A percentile compares a stretch with the other conserved stretches of the same genome.
phyloP scores from a whole-genome alignment of 2,113 vertebrate species.

The Elanoides forficatus region DNA sequence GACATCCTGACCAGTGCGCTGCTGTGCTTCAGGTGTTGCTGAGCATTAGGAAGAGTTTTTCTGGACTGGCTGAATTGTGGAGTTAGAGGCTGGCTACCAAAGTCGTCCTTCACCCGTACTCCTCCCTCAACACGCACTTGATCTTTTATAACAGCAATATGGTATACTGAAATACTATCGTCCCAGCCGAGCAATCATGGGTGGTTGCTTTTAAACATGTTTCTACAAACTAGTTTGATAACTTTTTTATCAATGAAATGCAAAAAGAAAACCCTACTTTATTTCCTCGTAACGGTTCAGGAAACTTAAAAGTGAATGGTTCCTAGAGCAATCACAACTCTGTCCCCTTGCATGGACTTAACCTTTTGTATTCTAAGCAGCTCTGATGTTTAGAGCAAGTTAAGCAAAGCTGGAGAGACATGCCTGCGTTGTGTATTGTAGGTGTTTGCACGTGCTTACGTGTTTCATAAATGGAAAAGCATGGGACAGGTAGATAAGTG shows the following conservation, averaged over 20 bases:
- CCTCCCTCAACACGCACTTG: constrained; percentile 54
- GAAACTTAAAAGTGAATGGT: constrained; percentile 39
- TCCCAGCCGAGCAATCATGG: constrained; percentile 59
- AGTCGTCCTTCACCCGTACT: constrained; percentile 61
- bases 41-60: constrained; percentile 39
- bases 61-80: not conserved
- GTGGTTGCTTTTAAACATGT: constrained; percentile 72
- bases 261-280: constrained; percentile 60
- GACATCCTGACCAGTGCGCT: not conserved
- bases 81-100: constrained; percentile 73
- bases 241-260: constrained; percentile 74
- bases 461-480: constrained; percentile 37
- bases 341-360: constrained; percentile 60
- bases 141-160: constrained; percentile 76
- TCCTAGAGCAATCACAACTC: constrained; percentile 63
- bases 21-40: not conserved
- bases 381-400: constrained; percentile 54
- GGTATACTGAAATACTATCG: constrained; percentile 54
- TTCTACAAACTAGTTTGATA: constrained; percentile 71
- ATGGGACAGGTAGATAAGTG: constrained; percentile 53
- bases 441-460: constrained; percentile 47
- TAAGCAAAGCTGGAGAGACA: constrained; percentile 36
- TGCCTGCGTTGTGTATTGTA: constrained; percentile 29
- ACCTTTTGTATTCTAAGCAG: constrained; percentile 67
- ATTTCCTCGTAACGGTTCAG: constrained; percentile 57